phyloP scores from a whole-genome alignment of 2,888 invertebrate species.

The Noctuana brunneofusca region DNA sequence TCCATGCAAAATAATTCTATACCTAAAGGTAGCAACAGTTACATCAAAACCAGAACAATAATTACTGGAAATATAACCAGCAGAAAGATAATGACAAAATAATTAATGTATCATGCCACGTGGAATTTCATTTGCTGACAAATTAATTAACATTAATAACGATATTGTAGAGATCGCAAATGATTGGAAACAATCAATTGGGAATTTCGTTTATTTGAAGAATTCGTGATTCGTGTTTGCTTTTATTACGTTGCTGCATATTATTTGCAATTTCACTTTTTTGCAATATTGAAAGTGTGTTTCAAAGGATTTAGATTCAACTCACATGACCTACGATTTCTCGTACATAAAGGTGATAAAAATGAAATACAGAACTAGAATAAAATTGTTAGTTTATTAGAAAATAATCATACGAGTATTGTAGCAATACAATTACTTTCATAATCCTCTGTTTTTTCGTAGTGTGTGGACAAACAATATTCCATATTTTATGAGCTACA shows the following conservation, averaged over 20 bases:
- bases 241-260: conserved; percentile 9
- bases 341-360: no score
- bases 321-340: no score
- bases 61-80: conserved; percentile 10
- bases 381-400: no score
- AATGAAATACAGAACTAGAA: no score
- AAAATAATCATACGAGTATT: no score
- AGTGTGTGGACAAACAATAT: no score
- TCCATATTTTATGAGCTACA: no score
- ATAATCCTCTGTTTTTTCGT: no score
- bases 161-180: conserved; percentile 12
- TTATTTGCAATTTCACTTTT: background rate
- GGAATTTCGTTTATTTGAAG: conserved; percentile 23
- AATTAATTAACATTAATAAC: conserved; percentile 29
- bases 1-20: no score
- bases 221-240: conserved; percentile 19
- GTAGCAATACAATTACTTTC: no score
- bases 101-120: conserved; percentile 21
- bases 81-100: conserved; percentile 10
- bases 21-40: no score
- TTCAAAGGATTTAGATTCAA: background rate
- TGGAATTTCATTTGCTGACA: conserved; percentile 26
- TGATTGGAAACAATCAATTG: conserved; percentile 32
- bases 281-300: background rate
- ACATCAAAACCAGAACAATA: no score